Conservation (phyloP, 2,888 invertebrate species). For the Coleophora flavipennella region DNA sequence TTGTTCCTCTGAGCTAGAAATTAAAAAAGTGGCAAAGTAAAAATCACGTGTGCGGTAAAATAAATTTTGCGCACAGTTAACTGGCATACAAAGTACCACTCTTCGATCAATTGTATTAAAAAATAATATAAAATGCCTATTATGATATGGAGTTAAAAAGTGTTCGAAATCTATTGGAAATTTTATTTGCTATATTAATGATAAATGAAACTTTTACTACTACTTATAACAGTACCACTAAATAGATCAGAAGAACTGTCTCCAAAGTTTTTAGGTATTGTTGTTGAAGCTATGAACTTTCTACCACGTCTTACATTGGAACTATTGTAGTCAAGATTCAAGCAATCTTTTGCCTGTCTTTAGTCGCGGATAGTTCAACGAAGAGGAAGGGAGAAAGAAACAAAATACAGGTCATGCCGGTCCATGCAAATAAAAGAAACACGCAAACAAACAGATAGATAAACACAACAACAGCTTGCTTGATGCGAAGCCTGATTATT, state of each 20-base stretch:
- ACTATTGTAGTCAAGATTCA: constrained; percentile 15
- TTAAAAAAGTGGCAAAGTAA: too few species aligned
- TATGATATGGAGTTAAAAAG: too few species aligned
- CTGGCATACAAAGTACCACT: too few species aligned
- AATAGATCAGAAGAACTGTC: constrained; percentile 25
- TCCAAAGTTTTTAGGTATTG: constrained; percentile 26
- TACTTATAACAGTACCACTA: constrained; percentile 14
- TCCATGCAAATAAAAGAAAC: constrained; percentile 69
- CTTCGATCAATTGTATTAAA: too few species aligned
- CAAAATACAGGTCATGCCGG: constrained; percentile 59
- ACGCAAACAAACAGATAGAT: constrained; percentile 63
- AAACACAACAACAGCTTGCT: constrained; percentile 62
- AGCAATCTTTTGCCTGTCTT: constrained; percentile 30
- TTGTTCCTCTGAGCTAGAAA: too few species aligned
- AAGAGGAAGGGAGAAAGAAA: constrained; percentile 46
- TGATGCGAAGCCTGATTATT: constrained; percentile 49
- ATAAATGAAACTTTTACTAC: too few species aligned
- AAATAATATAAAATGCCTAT: too few species aligned
- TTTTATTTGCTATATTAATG: too few species aligned
- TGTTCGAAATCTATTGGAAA: too few species aligned
- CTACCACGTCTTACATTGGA: not conserved
- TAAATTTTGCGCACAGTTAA: too few species aligned
- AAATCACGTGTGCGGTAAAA: too few species aligned
- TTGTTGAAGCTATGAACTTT: too few species aligned
- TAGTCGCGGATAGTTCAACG: constrained; percentile 31